phyloP scores from a whole-genome alignment of 1,140 invertebrate species.

The Penaeus vannamei region DNA sequence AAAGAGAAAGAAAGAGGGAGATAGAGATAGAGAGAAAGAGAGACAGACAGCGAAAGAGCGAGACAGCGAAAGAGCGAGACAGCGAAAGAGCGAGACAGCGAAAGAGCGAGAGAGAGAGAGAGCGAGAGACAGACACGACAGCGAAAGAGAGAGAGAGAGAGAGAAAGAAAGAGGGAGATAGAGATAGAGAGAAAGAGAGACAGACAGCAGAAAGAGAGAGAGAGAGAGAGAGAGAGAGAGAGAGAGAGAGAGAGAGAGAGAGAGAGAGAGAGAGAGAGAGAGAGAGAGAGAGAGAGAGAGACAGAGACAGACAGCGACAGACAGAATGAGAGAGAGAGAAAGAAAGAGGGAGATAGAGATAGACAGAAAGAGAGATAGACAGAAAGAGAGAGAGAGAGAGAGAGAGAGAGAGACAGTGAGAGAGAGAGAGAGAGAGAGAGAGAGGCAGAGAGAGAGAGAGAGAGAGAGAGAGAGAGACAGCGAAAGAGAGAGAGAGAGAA shows the following conservation, averaged over 20 bases:
- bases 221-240: neutral
- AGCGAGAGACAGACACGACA: no score
- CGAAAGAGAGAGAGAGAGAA: neutral
- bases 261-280: neutral
- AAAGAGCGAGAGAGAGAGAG: no score
- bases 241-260: neutral
- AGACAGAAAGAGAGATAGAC: neutral
- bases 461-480: neutral
- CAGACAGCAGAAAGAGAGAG: no score
- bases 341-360: neutral
- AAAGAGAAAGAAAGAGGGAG: neutral
- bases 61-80: neutral
- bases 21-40: neutral
- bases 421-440: neutral
- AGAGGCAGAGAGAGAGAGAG: neutral
- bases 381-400: neutral
- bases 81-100: no score
- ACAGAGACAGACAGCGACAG: neutral
- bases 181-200: neutral
- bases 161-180: slow-evolving; percentile 17
- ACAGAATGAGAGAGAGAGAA: neutral
- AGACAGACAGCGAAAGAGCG: neutral
- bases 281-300: neutral
- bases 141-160: neutral
- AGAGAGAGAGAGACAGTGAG: neutral